Evolutionary conservation across 1,140 invertebrate genomes (phyloP), one percentile per base, ranked within the genome.

Genomic region (Pararge aegeria): DNA sequence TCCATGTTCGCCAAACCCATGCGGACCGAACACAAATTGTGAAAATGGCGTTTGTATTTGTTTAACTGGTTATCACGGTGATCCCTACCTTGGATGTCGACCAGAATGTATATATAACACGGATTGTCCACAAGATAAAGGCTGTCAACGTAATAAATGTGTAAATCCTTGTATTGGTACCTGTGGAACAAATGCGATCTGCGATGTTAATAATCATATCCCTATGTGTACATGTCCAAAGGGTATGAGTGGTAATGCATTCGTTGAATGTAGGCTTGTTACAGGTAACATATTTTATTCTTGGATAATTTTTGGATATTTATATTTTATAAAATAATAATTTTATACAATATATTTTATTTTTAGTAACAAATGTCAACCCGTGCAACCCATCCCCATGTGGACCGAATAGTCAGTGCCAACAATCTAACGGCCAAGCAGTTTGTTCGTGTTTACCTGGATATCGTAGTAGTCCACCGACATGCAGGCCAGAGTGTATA

Each of bases 91-190:
- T 53, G 93, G 91, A 15, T 97, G 96, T 80, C 88, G 95, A 63
- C 96, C 96, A 12, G 95, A 97, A 83, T 97, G 96, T 82, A 94
- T 95, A 0, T 92, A 95, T 71, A 97, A 96, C 78, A 93, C 95
- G 1, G 96, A 97, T 59, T 97, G 96, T 80, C 89, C 94, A 2
- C 91, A 93, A 40, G 91, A 92, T 42, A 95, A 93, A 82, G 93
- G 95, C 1, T 97, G 96, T 72, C 92, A 93, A 52, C 93, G 93
- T 66, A 93, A 94, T 64, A 94, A 94, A 78, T 96, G 95, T 73
- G 88, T 93, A 1, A 93, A 96, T 91, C 95, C 95, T 15, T 96
- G 95, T 71, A 90, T 92, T n/a, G 94, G 94, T 42, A 94, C 94
- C 1, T 96, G 96, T 76, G 95, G 94, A 10, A 82, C 91, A 61